Conservation (phyloP, 1,140 invertebrate species). For the Solen grandis region DNA sequence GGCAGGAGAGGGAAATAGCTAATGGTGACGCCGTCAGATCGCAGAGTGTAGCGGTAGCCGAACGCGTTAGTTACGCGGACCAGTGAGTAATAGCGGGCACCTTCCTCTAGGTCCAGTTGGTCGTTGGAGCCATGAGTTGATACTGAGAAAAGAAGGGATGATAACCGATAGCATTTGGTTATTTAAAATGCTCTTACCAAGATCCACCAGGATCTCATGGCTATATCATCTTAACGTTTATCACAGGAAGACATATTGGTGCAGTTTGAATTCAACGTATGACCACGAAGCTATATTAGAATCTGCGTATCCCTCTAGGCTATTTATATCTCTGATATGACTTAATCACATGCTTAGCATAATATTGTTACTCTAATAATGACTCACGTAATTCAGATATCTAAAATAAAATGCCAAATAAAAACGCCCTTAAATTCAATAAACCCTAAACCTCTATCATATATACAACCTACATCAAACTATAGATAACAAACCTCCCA, state of each 20-base stretch:
- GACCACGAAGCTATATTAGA: neutral
- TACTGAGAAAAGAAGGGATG: neutral
- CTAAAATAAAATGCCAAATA: neutral
- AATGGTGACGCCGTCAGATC: slow-evolving; percentile 45
- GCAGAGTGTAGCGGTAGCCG: slow-evolving; percentile 29
- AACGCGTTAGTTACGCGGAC: slow-evolving; percentile 57
- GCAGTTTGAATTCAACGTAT: neutral
- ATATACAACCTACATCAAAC: neutral
- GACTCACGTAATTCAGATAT: neutral
- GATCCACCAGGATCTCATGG: no score
- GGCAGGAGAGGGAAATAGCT: slow-evolving; percentile 23
- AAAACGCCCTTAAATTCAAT: neutral
- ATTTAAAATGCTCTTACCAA: neutral
- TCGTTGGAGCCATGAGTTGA: slow-evolving; percentile 54
- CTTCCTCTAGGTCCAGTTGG: slow-evolving; percentile 52
- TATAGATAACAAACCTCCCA: slow-evolving; percentile 47
- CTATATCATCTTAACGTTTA: neutral
- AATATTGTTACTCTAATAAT: neutral
- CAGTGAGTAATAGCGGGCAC: slow-evolving; percentile 60
- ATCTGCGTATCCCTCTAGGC: neutral
- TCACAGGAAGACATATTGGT: neutral
- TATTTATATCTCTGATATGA: no score
- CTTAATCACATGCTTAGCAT: neutral
- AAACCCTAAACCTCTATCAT: neutral
- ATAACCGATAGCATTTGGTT: neutral